Conservation (phyloP, 2,113 vertebrate species). For the Tringa solitaria region DNA sequence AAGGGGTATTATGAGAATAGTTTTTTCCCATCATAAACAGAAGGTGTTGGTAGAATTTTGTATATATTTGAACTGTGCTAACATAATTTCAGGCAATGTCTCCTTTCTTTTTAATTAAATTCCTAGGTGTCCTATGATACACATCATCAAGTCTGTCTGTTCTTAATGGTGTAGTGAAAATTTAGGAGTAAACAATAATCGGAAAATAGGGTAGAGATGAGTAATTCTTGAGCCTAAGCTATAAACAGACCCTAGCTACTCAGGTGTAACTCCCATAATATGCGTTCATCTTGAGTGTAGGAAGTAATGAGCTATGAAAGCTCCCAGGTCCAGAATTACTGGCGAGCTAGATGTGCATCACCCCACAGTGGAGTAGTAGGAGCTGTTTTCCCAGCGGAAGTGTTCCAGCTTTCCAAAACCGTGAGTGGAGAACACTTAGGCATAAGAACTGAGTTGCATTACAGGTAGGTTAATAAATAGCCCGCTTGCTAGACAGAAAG, state of each 20-base stretch:
- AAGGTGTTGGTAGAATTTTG: background rate
- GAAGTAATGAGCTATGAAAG: background rate
- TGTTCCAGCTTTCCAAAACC: background rate
- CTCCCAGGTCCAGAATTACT: background rate
- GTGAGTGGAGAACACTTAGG: background rate
- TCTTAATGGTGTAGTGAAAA: background rate
- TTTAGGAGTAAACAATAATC: background rate
- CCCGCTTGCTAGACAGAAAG: background rate
- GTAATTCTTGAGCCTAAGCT: background rate
- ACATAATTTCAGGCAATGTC: background rate
- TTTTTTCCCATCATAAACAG: background rate
- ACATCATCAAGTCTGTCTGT: background rate
- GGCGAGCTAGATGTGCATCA: background rate
- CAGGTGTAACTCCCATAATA: background rate
- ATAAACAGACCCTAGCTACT: background rate
- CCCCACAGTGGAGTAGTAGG: background rate
- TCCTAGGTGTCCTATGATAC: background rate
- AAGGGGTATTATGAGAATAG: background rate
- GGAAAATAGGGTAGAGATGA: background rate
- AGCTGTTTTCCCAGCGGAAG: background rate
- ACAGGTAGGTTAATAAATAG: background rate
- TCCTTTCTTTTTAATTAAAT: background rate
- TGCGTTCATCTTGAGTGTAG: background rate
- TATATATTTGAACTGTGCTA: background rate
- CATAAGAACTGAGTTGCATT: background rate